Evolutionary conservation across 1,140 invertebrate genomes (phyloP).

Genomic region (Nylanderia fulva): DNA sequence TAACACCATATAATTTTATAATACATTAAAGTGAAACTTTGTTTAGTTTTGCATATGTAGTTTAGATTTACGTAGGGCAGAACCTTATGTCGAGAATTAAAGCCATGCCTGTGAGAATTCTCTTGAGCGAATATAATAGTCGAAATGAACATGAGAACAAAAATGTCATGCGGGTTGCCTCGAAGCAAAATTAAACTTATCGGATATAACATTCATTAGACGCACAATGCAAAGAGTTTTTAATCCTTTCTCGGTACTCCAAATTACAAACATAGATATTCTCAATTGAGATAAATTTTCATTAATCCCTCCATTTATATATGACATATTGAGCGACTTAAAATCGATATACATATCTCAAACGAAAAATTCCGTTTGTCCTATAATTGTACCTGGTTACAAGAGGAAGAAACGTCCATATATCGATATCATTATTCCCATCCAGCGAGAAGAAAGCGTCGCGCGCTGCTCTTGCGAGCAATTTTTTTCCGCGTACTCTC

Average conservation of each 20-base stretch:
- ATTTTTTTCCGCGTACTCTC: not conserved
- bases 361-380: not conserved
- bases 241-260: no score
- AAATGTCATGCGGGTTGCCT: constrained; percentile 41
- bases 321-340: not conserved
- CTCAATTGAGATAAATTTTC: not conserved
- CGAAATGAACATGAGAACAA: constrained; percentile 35
- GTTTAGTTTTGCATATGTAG: not conserved
- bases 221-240: constrained; percentile 27
- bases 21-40: not conserved
- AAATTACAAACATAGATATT: not conserved
- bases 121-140: constrained; percentile 2
- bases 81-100: not conserved
- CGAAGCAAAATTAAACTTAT: constrained; percentile 22
- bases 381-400: not conserved
- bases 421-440: constrained; percentile 13
- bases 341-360: not conserved
- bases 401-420: not conserved
- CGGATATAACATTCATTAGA: not conserved
- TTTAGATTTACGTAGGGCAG: not conserved
- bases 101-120: not conserved
- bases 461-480: not conserved
- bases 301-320: not conserved
- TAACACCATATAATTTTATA: not conserved
- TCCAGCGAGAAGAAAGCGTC: not conserved